Evolutionary conservation across 2,888 invertebrate genomes (phyloP).

Genomic region (Dolomedes plantarius): DNA sequence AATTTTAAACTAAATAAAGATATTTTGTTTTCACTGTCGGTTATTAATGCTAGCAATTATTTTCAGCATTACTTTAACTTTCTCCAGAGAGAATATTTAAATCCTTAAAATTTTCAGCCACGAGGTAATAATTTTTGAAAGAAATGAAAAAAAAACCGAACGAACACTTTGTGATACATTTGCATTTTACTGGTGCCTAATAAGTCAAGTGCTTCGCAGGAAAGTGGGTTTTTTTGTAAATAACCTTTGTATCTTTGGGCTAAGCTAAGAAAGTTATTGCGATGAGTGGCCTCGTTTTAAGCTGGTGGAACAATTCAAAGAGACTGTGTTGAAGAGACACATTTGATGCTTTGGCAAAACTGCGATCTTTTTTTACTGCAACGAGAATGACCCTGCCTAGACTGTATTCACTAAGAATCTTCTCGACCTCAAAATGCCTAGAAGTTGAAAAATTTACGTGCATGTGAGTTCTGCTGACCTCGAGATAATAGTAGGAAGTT

Average conservation of each 20-base stretch:
- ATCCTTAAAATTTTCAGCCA: no score
- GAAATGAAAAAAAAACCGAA: no score
- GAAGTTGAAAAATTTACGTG: slow-evolving; percentile 59
- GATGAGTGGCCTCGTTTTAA: background rate
- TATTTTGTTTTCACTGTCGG: no score
- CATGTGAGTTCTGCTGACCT: slow-evolving; percentile 41
- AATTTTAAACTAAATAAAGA: no score
- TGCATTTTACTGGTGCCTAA: no score
- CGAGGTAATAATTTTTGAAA: no score
- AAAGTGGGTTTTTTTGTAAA: background rate
- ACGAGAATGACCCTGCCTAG: slow-evolving; percentile 22
- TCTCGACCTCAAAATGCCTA: slow-evolving; percentile 56
- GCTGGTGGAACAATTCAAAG: background rate
- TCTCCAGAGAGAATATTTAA: no score
- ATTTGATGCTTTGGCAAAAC: background rate
- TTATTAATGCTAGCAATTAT: no score
- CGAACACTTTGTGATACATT: no score
- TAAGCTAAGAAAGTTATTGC: background rate
- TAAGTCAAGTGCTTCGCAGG: no score
- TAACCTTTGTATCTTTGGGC: background rate
- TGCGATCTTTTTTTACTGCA: slow-evolving; percentile 13
- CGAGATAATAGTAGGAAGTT: slow-evolving; percentile 56
- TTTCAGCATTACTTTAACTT: no score
- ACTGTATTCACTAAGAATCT: background rate
- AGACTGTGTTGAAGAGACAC: background rate